These are phyloP conservation scores for Drosophila prostipennis DNA, from an alignment of 2,888 invertebrate genomes.

Conservation along the genomic window DNA sequence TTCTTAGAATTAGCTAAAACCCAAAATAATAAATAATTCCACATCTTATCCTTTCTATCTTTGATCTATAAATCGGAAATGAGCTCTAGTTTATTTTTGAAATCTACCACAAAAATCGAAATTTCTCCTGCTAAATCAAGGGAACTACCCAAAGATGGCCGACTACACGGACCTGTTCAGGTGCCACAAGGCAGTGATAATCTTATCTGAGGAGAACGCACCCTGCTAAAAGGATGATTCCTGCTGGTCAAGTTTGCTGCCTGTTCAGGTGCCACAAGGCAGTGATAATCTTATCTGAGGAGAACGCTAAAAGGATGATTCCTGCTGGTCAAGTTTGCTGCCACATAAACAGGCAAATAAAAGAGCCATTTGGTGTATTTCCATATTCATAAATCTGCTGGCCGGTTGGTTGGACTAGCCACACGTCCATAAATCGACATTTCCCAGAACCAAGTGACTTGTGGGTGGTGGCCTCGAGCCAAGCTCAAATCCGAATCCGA, in stretches of 20 bases:
- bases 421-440: constrained; percentile 34
- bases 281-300: constrained; percentile 34
- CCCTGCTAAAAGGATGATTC: background rate
- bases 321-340: constrained; percentile 3
- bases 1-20: too few species aligned
- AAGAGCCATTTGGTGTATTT: constrained; percentile 21
- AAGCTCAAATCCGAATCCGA: background rate
- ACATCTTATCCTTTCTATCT: background rate
- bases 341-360: constrained; percentile 17
- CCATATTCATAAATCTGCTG: constrained; percentile 34
- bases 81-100: background rate
- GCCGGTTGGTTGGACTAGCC: constrained; percentile 1
- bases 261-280: constrained; percentile 58
- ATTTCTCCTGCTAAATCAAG: background rate
- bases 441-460: background rate
- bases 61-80: background rate
- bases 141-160: constrained; percentile 39
- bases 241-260: constrained; percentile 3
- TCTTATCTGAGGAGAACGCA: constrained; percentile 7
- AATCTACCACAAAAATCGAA: background rate
- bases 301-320: background rate
- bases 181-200: constrained; percentile 55
- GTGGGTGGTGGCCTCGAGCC: constrained; percentile 4
- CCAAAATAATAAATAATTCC: background rate
- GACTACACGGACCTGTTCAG: constrained; percentile 58